Percentiles rank a stretch among this genome's conserved stretches.
These are phyloP conservation scores for Hecatera dysodea DNA, from an alignment of 2,888 invertebrate species.

Conservation along the genomic window DNA sequence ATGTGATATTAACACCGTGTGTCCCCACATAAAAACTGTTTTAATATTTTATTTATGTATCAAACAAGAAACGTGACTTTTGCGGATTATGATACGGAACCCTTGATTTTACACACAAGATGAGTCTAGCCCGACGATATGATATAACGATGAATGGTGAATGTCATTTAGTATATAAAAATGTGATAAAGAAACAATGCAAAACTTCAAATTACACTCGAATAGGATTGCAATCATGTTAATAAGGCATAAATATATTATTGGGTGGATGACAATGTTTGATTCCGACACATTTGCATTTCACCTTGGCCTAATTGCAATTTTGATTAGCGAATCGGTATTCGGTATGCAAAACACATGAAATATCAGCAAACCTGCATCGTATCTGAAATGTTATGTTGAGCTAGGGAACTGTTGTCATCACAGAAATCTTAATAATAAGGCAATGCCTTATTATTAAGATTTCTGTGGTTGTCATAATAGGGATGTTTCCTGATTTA, in stretches of 20 bases:
- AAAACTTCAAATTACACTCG: not conserved
- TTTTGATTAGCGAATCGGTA: slow-evolving; percentile 9
- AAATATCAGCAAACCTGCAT: not conserved
- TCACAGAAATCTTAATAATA: too few relatives aligned
- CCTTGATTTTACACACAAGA: too few relatives aligned
- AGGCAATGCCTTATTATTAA: too few relatives aligned
- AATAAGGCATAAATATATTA: slow-evolving; percentile 9
- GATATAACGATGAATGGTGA: not conserved
- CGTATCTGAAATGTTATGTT: not conserved
- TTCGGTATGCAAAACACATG: slow-evolving; percentile 9
- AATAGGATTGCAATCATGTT: not conserved
- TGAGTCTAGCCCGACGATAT: not conserved
- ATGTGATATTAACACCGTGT: too few relatives aligned
- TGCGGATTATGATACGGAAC: too few relatives aligned
- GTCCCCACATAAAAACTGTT: too few relatives aligned
- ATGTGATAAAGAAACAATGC: not conserved
- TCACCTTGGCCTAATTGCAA: slow-evolving; percentile 35
- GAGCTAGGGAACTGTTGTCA: not conserved
- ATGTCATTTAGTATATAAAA: not conserved
- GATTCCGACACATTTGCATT: slow-evolving; percentile 23
- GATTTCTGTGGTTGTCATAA: too few relatives aligned
- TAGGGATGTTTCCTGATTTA: too few relatives aligned
- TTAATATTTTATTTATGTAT: too few relatives aligned
- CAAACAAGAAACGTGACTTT: too few relatives aligned
- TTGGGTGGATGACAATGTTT: slow-evolving; percentile 24